phyloP scores from a whole-genome alignment of 2,888 invertebrate genomes.

The Phaedon cochleariae region DNA sequence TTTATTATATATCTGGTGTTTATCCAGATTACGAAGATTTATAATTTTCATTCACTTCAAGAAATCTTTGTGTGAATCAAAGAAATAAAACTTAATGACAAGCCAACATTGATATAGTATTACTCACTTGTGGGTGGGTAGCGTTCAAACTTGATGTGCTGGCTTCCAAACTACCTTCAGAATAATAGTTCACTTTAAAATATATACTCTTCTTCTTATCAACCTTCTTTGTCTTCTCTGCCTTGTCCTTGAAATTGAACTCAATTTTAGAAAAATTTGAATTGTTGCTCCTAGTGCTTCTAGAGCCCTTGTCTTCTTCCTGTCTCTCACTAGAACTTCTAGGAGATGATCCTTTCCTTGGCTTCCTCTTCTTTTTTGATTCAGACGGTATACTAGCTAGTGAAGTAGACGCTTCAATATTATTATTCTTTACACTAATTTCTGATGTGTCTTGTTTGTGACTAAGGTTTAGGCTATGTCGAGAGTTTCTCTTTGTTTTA shows the following conservation, averaged over 20 bases:
- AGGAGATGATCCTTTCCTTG: conserved; percentile 34
- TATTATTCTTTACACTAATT: conserved; percentile 31
- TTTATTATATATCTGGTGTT: too few species aligned
- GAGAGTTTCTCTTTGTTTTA: conserved; percentile 32
- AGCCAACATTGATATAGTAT: too few species aligned
- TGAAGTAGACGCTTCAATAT: conserved; percentile 30
- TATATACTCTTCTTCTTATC: conserved; percentile 28
- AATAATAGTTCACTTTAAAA: conserved; percentile 20
- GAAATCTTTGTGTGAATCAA: too few species aligned
- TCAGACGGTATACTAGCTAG: conserved; percentile 29
- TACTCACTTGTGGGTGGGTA: conserved; percentile 50
- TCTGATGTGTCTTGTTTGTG: conserved; percentile 37
- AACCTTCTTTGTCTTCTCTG: conserved; percentile 28
- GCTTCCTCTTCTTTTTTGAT: conserved; percentile 35
- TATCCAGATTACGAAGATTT: too few species aligned
- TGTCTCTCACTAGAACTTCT: conserved; percentile 32
- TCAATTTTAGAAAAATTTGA: conserved; percentile 24
- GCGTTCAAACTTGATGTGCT: conserved; percentile 46
- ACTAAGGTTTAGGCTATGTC: conserved; percentile 34
- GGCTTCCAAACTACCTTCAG: conserved; percentile 40
- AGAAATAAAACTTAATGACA: too few species aligned
- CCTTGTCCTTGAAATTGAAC: conserved; percentile 26
- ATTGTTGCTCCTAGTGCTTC: conserved; percentile 24
- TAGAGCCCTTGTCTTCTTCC: conserved; percentile 29
- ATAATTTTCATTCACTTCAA: too few species aligned